Evolutionary conservation across 2,797 vertebrate genomes (phyloP), one percentile per base, ranked within the genome.

Genomic region (Rhinogobio ventralis): DNA sequence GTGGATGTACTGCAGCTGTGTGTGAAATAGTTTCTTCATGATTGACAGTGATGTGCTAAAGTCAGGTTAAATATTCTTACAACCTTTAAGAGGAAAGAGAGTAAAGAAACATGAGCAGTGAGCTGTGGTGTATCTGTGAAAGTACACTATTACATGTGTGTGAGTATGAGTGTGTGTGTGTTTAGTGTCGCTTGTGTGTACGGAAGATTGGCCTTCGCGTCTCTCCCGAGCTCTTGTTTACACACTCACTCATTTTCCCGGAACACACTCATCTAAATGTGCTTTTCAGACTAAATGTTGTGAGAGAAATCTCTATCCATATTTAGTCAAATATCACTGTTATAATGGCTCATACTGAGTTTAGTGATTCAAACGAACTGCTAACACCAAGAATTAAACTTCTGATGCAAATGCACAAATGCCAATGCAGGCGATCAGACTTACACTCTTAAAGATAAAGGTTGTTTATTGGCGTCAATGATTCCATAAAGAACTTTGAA

Each of bases 61-160:
- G 39, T 1, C 0, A 82, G 42, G 8, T 36, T 33, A 82, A 73
- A 82, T 62, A 82, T 74, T 82, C 69, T 23, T 36, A 73, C 81
- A 73, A 73, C 69, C 25, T 73, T 82, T 64, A 73, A 30, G 36
- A 72, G 15, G 67, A 60, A 72, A 72, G 23, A 72, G 55, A 73
- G 57, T 46, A 73, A 82, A 82, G 57, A 82, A 49, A 62, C 80
- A 11, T n/a, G 53, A 82, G 17, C n/a, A 39, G 30, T 55, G 30
- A 81, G 15, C 25, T 82, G 28, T 82, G 28, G 67, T 64, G 68
- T 79, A 9, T 79, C 75, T 83, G 64, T 80, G 30, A 75, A 75
- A 82, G 69, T 80, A 78, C 79, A 83, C 60, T 85, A 57, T 85
- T 53, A 79, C 79, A 53, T 49, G 53, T 62, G 80, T 62, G 80